Conservation (phyloP, 2,888 invertebrate genomes). For the Drosophila trichaetosa region DNA sequence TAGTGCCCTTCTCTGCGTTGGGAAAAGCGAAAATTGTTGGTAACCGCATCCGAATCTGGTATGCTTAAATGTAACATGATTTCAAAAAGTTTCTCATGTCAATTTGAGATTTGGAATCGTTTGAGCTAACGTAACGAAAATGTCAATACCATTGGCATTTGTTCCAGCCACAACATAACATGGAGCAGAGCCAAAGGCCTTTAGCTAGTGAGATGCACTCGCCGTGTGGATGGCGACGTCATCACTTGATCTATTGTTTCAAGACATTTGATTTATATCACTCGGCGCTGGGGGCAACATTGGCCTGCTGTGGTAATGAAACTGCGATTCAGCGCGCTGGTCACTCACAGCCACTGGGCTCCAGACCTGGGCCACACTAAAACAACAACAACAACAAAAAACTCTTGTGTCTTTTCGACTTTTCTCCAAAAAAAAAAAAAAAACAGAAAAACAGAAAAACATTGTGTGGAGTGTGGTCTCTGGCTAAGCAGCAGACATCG, state of each 20-base stretch:
- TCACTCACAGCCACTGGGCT: conserved; percentile 36
- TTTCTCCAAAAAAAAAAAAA: conserved; percentile 15
- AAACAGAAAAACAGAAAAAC: conserved; percentile 5
- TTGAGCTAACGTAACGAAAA: conserved; percentile 64
- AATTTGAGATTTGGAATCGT: conserved; percentile 65
- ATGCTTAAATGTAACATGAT: conserved; percentile 60
- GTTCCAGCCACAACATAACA: conserved; percentile 39
- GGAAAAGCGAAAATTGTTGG: conserved; percentile 18
- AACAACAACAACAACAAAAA: background rate
- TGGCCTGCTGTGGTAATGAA: conserved; percentile 66
- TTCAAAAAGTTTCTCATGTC: conserved; percentile 75
- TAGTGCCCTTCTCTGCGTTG: conserved; percentile 44
- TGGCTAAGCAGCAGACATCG: conserved; percentile 38
- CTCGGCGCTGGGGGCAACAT: conserved; percentile 6
- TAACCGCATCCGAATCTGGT: conserved; percentile 42
- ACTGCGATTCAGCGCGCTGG: conserved; percentile 66
- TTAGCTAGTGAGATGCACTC: conserved; percentile 65
- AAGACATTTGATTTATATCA: conserved; percentile 77
- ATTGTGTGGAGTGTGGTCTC: conserved; percentile 34
- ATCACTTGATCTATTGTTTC: conserved; percentile 75
- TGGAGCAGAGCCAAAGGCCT: conserved; percentile 52
- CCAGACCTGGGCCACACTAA: conserved; percentile 1
- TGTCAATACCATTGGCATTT: conserved; percentile 81
- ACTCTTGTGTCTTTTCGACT: conserved; percentile 28
- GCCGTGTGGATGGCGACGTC: conserved; percentile 35